A percentile compares a stretch with the other conserved stretches of the same genome.
Conservation (phyloP, 1,140 invertebrate genomes). For the Heliothis subflexa region DNA sequence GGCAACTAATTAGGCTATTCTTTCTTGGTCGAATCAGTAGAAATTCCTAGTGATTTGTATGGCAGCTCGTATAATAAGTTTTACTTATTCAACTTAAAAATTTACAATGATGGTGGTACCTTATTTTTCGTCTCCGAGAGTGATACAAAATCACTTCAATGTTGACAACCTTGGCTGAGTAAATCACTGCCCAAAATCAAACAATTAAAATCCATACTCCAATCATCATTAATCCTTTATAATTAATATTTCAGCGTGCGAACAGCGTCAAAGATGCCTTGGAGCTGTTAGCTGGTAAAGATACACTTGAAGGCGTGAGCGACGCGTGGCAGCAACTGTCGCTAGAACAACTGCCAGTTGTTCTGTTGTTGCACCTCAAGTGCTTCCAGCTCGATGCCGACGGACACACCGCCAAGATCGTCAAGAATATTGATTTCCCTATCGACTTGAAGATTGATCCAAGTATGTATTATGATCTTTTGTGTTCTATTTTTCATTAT, state of each 20-base stretch:
- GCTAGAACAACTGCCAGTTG: constrained; percentile 94
- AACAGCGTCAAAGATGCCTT: constrained; percentile 94
- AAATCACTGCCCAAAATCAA: constrained; percentile 21
- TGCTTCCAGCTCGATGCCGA: constrained; percentile 95
- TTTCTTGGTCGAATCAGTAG: too few relatives aligned
- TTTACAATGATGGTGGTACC: constrained; percentile 62
- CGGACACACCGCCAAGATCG: constrained; percentile 95
- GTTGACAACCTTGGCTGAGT: constrained; percentile 60
- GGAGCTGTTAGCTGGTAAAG: constrained; percentile 93
- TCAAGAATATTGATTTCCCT: constrained; percentile 95
- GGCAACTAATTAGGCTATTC: too few relatives aligned
- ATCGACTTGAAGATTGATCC: constrained; percentile 95
- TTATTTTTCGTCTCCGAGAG: constrained; percentile 72
- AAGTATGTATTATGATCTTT: constrained; percentile 85
- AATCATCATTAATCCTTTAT: neutral
- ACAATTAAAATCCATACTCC: neutral
- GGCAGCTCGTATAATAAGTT: too few relatives aligned
- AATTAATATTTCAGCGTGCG: constrained; percentile 89
- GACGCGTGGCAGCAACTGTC: constrained; percentile 95
- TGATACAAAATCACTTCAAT: constrained; percentile 49
- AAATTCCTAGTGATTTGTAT: too few relatives aligned
- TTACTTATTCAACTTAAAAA: too few relatives aligned
- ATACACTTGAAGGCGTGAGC: constrained; percentile 93
- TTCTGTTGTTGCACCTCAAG: constrained; percentile 94
- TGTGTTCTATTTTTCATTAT: neutral